Conservation (phyloP, 2,888 invertebrate species). For the Tetragonisca angustula region DNA sequence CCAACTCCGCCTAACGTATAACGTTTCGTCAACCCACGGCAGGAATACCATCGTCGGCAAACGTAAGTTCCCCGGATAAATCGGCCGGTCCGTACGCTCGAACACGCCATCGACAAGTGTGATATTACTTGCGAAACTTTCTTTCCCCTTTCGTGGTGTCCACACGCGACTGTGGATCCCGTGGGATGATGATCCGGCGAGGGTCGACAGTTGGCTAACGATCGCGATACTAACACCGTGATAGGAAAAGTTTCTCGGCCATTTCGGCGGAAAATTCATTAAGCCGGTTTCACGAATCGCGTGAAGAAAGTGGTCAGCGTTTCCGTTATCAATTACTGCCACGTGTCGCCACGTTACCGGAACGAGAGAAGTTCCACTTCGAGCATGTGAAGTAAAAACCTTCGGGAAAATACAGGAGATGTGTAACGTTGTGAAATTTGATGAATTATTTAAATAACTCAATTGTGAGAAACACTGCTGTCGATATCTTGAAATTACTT, state of each 20-base stretch:
- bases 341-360: neutral
- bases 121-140: constrained; percentile 78
- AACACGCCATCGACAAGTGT: constrained; percentile 55
- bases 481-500: neutral
- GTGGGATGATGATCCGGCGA: neutral
- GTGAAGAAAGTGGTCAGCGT: neutral
- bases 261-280: constrained; percentile 48
- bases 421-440: no score
- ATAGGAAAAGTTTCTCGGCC: constrained; percentile 55
- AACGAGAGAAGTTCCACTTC: no score
- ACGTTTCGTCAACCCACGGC: constrained; percentile 43
- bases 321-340: neutral
- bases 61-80: constrained; percentile 76
- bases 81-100: constrained; percentile 60
- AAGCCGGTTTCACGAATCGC: constrained; percentile 25
- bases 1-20: constrained; percentile 4
- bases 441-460: no score
- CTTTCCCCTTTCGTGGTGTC: constrained; percentile 37
- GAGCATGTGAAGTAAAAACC: neutral
- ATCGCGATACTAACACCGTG: constrained; percentile 24
- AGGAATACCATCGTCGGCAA: constrained; percentile 12
- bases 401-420: neutral
- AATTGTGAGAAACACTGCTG: no score
- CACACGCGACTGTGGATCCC: neutral
- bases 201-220: constrained; percentile 65